Base-by-base conservation (phyloP, 1,140 invertebrate species). In the Spodoptera frugiperda region DNA sequence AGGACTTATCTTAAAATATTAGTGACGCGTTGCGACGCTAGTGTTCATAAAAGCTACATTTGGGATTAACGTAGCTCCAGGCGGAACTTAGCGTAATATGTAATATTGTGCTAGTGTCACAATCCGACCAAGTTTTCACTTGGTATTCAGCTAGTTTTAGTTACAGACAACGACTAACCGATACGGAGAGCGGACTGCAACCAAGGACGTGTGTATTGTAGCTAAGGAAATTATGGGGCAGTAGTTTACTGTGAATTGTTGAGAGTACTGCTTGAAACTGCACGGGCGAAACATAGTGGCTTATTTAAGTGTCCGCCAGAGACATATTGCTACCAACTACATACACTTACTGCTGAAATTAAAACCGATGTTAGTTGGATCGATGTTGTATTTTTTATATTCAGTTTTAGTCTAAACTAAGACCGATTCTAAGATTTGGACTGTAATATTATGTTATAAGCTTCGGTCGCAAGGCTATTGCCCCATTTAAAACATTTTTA, bases 71-170 rank as follows among this genome's bases (percentile, higher is more conserved):
- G 74, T 67, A n/a, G 71, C 73, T 25, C 46, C 59, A 25, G 53
- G 33, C 61, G 63, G 51, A 76, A 76, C 74, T 76, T 68, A 49
- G 33, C 55, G 55, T 74, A 76, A 73, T 81, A 72, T 78, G 75
- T 75, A 81, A 81, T 79, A 77, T 81, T 79, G 53, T 77, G 61
- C 79, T 77, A 71, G 72, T 81, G 77, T 79, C 77, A 79, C 55
- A 73, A 59, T 51, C 25, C 55, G 49, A 77, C 73, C 57, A 81
- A 81, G 78, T 81, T 83, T 76, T 75, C 74, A 51, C 71, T 80
- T 78, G 77, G 78, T 80, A 80, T 84, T 78, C 75, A 74, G 21
- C 73, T 72, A 74, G 55, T 78, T 79, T 61, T 67, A 76, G 77
- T 73, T 73, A 61, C 39, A 51, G 17, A 51, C 71, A 72, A 57